Conservation (phyloP, 2,888 invertebrate genomes). For the Drosophila formosana region DNA sequence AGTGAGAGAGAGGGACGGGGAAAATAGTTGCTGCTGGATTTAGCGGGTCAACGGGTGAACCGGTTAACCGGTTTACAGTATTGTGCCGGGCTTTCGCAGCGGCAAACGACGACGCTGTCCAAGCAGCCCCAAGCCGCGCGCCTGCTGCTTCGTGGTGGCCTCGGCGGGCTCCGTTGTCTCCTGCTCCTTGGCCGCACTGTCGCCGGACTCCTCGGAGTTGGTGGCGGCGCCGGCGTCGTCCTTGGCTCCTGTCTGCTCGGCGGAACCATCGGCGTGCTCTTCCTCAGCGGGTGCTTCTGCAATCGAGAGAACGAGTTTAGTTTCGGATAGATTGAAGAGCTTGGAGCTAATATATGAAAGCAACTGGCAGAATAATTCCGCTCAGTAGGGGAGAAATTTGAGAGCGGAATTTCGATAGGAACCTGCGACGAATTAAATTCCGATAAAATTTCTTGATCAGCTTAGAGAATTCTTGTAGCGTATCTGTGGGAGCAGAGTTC, state of each 20-base stretch:
- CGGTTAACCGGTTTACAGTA: conserved; percentile 61
- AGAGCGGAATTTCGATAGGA: too few species aligned
- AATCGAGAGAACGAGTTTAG: background rate
- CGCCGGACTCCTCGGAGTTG: conserved; percentile 59
- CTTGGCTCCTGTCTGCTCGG: conserved; percentile 58
- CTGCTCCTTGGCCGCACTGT: conserved; percentile 62
- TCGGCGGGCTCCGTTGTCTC: conserved; percentile 85
- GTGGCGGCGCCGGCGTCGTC: conserved; percentile 54
- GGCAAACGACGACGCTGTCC: conserved; percentile 90
- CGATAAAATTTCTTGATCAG: too few species aligned
- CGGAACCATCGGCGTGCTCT: conserved; percentile 56
- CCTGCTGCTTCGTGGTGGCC: conserved; percentile 86
- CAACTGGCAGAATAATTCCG: too few species aligned
- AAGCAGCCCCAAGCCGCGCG: conserved; percentile 89
- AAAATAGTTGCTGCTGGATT: conserved; percentile 19
- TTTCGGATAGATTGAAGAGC: too few species aligned
- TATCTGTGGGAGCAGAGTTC: too few species aligned
- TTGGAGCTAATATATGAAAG: too few species aligned
- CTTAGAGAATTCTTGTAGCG: too few species aligned
- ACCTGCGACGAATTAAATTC: too few species aligned
- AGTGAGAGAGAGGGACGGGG: background rate
- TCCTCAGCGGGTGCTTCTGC: conserved; percentile 64
- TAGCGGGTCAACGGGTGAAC: conserved; percentile 16
- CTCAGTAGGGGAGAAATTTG: too few species aligned
- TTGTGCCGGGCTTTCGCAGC: conserved; percentile 87